Evolutionary conservation across 2,888 invertebrate genomes (phyloP).

Genomic region (Keiferia lycopersicella): DNA sequence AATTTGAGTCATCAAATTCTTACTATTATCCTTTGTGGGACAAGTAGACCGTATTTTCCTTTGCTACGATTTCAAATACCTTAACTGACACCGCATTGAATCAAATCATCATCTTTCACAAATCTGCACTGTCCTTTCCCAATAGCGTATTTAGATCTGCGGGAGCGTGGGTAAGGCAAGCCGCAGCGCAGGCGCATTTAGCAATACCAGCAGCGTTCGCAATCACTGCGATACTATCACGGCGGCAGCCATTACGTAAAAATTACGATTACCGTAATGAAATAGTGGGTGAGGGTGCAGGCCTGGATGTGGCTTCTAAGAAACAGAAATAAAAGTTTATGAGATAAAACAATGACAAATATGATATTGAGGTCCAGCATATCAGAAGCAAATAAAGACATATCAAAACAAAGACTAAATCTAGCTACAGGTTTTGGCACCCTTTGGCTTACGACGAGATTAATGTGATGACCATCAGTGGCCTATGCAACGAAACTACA

Average conservation of each 20-base stretch:
- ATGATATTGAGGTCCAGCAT: too few species aligned
- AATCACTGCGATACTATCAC: constrained; percentile 70
- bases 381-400: too few species aligned
- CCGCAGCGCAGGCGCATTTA: constrained; percentile 44
- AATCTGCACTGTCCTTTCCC: background rate
- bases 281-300: constrained; percentile 48
- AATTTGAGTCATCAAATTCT: too few species aligned
- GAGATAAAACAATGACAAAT: background rate
- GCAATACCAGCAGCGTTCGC: constrained; percentile 65
- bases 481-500: too few species aligned
- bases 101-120: background rate
- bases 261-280: constrained; percentile 80
- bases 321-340: background rate
- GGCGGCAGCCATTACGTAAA: constrained; percentile 71
- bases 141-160: constrained; percentile 24
- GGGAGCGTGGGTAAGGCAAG: constrained; percentile 61
- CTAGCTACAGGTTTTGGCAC: too few species aligned
- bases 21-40: too few species aligned
- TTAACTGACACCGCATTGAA: too few species aligned
- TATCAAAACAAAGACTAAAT: too few species aligned
- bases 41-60: too few species aligned
- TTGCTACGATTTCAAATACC: too few species aligned
- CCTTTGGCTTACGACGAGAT: too few species aligned
- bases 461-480: too few species aligned
- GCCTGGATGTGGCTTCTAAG: constrained; percentile 47